A percentile compares a stretch with the other conserved stretches of the same genome.
phyloP scores from a whole-genome alignment of 2,113 vertebrate genomes.

The Ivindomyrus marchei region DNA sequence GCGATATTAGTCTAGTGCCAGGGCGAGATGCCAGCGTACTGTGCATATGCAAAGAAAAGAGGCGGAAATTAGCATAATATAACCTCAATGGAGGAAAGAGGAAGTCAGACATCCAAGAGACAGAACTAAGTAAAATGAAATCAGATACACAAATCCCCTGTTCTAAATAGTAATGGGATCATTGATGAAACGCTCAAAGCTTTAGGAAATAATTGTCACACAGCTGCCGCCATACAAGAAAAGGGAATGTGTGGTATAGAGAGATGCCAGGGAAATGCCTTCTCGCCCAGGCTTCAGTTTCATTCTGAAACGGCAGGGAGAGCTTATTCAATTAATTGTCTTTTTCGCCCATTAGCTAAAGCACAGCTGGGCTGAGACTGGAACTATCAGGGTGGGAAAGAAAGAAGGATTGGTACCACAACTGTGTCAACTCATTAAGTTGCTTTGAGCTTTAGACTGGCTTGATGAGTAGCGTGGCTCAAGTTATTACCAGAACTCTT shows the following conservation, averaged over 20 bases:
- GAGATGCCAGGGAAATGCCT: neutral
- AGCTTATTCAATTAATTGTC: slow-evolving; percentile 14
- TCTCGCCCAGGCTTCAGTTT: neutral
- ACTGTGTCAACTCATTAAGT: slow-evolving; percentile 15
- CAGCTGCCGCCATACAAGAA: neutral
- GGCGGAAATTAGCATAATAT: slow-evolving; percentile 11
- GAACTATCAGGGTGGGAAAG: slow-evolving; percentile 3
- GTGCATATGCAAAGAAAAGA: neutral
- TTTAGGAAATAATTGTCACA: neutral
- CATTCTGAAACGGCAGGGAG: neutral
- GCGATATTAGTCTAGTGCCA: neutral
- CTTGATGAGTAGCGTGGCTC: slow-evolving; percentile 12
- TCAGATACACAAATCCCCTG: neutral
- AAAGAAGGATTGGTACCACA: slow-evolving; percentile 1
- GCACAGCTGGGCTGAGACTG: neutral
- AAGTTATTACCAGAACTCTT: neutral
- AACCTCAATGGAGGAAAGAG: neutral
- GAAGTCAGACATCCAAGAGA: slow-evolving; percentile 2
- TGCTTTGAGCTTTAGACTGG: neutral
- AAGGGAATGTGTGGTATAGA: neutral
- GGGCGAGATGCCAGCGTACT: neutral
- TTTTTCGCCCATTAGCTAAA: slow-evolving; percentile 7
- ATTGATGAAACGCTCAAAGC: neutral
- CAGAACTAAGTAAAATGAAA: slow-evolving; percentile 5
- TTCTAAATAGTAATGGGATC: neutral